Evolutionary conservation across 2,797 vertebrate species (phyloP), one percentile per base, ranked within the genome.

Genomic region (Phrynocephalus vlangalii): DNA sequence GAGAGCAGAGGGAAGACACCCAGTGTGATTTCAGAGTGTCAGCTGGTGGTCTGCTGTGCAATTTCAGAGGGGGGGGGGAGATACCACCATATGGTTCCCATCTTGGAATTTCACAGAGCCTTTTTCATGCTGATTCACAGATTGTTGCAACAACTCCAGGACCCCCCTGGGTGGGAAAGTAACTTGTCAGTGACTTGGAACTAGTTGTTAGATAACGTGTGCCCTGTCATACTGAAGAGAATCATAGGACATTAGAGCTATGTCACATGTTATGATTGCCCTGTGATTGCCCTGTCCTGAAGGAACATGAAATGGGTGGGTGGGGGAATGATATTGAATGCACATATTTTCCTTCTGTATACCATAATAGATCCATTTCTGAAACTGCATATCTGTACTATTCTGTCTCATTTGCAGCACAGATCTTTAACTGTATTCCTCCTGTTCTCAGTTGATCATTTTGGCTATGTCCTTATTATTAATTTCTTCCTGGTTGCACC

Each of bases 41-140:
- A 84, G 91, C 88, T 93, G 94, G 92, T 92, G 91, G 91, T 95
- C 91, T 88, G 5, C 28, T 87, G 77, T 87, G 33, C 66, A 76
- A 83, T 89, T 91, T 91, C 79, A 89, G 44, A 66, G 71, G 70
- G 6, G 67, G 79, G 79, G 72, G 33, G 28, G 13, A 63, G 11
- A 52, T 82, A 87, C 85, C 63, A 38, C 26, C 85, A 56, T 84
- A 85, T 77, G 50, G 70, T 83, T 91, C 86, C 60, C 87, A 83
- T 89, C 80, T 93, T 90, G 86, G 68, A 81, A 90, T 60, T 80
- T 84, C 85, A 87, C 85, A 87, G 81, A 84, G 84, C 28, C 91
- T 82, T 90, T 67, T 91, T 94, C 84, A 66, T 86, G 75, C 60
- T 89, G 89, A 85, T 90, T 66, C 80, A 38, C 2, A 22, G 84